A percentile compares a stretch with the other conserved stretches of the same genome.
phyloP scores from a whole-genome alignment of 2,797 vertebrate species.

The Sitta carolinensis region DNA sequence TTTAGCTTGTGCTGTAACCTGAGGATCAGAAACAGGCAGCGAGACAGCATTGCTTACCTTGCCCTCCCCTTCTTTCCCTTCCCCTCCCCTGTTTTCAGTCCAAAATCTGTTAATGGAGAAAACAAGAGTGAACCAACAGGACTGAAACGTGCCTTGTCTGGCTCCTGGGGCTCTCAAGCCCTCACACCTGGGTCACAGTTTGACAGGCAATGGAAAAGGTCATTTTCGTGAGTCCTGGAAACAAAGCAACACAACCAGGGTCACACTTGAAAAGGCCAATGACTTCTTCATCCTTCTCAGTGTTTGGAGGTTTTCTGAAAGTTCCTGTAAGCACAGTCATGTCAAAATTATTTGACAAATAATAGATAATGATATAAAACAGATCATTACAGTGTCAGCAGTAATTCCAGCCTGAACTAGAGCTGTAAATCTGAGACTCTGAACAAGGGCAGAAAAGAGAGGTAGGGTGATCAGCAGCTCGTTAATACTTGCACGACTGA shows the following conservation, averaged over 20 bases:
- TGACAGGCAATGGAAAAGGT: conserved; percentile 26
- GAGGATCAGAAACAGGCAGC: conserved; percentile 39
- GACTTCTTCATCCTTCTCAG: neutral
- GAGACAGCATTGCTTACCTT: conserved; percentile 35
- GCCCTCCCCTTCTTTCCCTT: neutral
- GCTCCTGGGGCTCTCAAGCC: conserved; percentile 41
- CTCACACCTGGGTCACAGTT: conserved; percentile 5
- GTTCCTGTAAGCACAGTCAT: conserved; percentile 22
- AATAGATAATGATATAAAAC: conserved; percentile 35
- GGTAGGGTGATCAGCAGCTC: conserved; percentile 31
- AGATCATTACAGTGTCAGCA: conserved; percentile 26
- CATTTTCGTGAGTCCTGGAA: neutral
- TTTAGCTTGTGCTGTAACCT: conserved; percentile 58
- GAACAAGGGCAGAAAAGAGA: conserved; percentile 43
- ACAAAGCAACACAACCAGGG: neutral
- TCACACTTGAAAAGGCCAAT: neutral
- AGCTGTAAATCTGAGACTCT: conserved; percentile 32
- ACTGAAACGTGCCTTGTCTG: neutral
- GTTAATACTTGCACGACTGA: conserved; percentile 8
- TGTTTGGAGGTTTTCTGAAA: conserved; percentile 35
- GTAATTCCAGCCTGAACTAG: conserved; percentile 21
- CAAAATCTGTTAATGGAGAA: conserved; percentile 32
- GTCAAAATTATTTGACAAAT: conserved; percentile 34
- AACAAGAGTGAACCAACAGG: neutral
- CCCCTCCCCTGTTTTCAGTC: neutral